phyloP scores from a whole-genome alignment of 2,113 vertebrate species.

The Alexandromys fortis region DNA sequence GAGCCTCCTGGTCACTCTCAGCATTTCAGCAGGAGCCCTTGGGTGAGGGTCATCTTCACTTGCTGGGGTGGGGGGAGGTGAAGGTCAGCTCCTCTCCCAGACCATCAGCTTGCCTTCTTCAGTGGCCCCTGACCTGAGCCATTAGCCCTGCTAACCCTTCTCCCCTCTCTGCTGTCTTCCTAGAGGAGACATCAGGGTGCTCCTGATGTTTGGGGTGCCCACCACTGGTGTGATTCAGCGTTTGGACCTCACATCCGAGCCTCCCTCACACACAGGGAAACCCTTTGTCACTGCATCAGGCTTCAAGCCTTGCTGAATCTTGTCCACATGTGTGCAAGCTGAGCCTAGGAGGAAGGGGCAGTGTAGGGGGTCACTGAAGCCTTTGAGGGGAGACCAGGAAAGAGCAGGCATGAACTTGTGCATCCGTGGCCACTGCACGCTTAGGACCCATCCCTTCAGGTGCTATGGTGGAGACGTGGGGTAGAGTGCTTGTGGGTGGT shows the following conservation, averaged over 20 bases:
- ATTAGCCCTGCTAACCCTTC: background rate
- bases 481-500: background rate
- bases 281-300: background rate
- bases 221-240: background rate
- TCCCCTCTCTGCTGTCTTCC: too few relatives aligned
- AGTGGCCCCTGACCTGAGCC: background rate
- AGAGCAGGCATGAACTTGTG: too few relatives aligned
- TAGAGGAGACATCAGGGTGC: too few relatives aligned
- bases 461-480: background rate
- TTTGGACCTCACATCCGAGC: background rate
- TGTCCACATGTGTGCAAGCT: background rate
- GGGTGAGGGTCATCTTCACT: background rate
- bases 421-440: accelerated
- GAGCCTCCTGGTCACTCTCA: background rate
- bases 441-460: background rate
- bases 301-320: background rate
- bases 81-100: background rate
- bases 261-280: background rate
- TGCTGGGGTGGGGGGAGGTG: background rate
- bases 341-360: background rate
- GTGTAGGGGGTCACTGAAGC: background rate
- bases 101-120: accelerated
- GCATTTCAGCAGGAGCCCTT: background rate
- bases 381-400: background rate
- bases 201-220: background rate